phyloP scores from a whole-genome alignment of 2,888 invertebrate genomes.

The Phrixothrix hirtus region DNA sequence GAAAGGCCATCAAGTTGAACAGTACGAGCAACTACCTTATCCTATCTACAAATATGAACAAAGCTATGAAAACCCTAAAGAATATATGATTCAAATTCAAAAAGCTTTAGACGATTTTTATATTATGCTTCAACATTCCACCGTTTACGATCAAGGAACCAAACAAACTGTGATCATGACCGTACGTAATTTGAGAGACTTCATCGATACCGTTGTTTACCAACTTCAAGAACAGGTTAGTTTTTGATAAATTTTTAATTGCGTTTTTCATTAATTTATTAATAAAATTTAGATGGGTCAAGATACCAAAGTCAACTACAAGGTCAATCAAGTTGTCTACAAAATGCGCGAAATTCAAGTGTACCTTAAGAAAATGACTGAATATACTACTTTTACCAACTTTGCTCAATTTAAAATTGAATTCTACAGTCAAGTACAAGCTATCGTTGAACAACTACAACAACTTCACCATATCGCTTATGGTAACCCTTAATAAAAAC shows the following conservation, averaged over 20 bases:
- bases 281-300: not conserved
- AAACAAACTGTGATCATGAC: not conserved
- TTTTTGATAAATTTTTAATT: not conserved
- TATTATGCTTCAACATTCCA: not conserved
- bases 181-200: not conserved
- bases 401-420: not conserved
- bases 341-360: not conserved
- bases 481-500: not conserved
- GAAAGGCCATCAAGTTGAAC: not conserved
- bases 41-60: not conserved
- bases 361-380: not conserved
- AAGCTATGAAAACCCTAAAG: not conserved
- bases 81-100: not conserved
- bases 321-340: not conserved
- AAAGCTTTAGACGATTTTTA: not conserved
- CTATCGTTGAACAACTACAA: not conserved
- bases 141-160: not conserved
- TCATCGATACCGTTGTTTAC: not conserved
- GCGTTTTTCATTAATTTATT: not conserved
- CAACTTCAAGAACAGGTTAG: not conserved
- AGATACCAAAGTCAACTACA: not conserved
- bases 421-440: not conserved
- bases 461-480: not conserved
- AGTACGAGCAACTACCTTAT: not conserved
- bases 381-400: not conserved